Conservation (phyloP, 2,113 vertebrate genomes). For the Fregata magnificens region DNA sequence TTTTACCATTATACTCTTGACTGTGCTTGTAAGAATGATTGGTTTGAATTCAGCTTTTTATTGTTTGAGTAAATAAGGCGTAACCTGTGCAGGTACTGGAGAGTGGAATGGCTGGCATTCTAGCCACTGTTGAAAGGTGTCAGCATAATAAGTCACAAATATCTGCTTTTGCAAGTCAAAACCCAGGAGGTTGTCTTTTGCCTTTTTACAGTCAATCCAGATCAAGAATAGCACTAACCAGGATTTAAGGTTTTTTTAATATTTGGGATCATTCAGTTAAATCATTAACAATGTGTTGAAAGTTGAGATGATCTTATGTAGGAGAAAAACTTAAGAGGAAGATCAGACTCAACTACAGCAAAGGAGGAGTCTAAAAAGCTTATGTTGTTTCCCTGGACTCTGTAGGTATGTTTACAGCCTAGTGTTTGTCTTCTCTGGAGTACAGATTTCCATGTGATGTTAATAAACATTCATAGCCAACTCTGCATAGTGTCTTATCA, state of each 20-base stretch:
- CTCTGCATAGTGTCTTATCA: not conserved
- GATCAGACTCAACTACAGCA: not conserved
- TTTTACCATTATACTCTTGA: not conserved
- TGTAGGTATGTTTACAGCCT: not conserved
- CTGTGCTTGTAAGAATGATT: not conserved
- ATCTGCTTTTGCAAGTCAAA: not conserved
- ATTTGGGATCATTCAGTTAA: not conserved
- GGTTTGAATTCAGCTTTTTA: not conserved
- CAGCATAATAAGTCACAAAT: fast-evolving
- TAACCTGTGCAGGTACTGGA: not conserved
- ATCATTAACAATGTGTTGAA: not conserved
- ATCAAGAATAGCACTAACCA: not conserved
- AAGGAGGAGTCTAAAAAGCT: not conserved
- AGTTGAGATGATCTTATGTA: not conserved
- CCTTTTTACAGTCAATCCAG: not conserved
- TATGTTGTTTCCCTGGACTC: not conserved
- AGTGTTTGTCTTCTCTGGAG: not conserved
- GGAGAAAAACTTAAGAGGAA: not conserved
- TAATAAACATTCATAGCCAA: slow-evolving; percentile 38
- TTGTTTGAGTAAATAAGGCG: not conserved
- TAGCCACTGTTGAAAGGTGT: not conserved
- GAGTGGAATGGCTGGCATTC: not conserved
- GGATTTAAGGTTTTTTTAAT: not conserved
- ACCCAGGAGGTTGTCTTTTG: not conserved
- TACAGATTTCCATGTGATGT: not conserved